Evolutionary conservation across 2,797 vertebrate species (phyloP).

Genomic region (Hylomyscus alleni): DNA sequence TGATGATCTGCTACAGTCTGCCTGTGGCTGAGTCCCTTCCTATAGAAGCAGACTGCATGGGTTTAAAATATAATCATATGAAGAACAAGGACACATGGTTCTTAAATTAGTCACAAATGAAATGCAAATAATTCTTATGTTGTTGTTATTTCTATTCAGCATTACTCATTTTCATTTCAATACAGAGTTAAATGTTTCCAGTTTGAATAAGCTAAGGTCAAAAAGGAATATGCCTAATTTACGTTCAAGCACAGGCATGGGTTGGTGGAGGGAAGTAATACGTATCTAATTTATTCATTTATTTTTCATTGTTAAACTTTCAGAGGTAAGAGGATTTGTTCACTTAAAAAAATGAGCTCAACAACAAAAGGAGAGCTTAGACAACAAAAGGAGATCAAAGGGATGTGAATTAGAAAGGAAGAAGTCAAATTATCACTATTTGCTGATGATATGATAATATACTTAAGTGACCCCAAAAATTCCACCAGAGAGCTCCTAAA

Average conservation of each 20-base stretch:
- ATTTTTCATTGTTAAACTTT: slow-evolving; percentile 32
- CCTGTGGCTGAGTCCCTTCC: slow-evolving; percentile 78
- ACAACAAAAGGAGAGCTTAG: too few relatives aligned
- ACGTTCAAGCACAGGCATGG: slow-evolving; percentile 18
- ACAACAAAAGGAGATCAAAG: too few relatives aligned
- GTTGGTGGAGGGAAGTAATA: not conserved
- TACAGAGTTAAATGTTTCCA: slow-evolving; percentile 66
- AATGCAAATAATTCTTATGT: slow-evolving; percentile 73
- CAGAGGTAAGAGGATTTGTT: slow-evolving; percentile 44
- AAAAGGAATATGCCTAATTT: slow-evolving; percentile 34
- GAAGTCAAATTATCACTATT: too few relatives aligned
- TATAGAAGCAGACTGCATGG: slow-evolving; percentile 81
- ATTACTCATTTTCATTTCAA: slow-evolving; percentile 37
- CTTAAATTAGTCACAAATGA: slow-evolving; percentile 83
- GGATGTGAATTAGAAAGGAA: too few relatives aligned
- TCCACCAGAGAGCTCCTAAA: too few relatives aligned
- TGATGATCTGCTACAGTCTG: slow-evolving; percentile 79
- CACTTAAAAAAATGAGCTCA: slow-evolving; percentile 51
- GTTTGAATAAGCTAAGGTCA: slow-evolving; percentile 41
- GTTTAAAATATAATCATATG: slow-evolving; percentile 84
- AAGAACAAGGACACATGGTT: slow-evolving; percentile 84
- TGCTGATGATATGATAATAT: too few relatives aligned
- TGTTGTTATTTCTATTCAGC: slow-evolving; percentile 56
- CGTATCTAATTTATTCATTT: slow-evolving; percentile 53
- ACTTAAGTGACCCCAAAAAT: too few relatives aligned